Percentiles rank a stretch among this genome's conserved stretches.
Evolutionary conservation across 1,140 invertebrate genomes (phyloP).

Genomic region (Trichonephila clavata): DNA sequence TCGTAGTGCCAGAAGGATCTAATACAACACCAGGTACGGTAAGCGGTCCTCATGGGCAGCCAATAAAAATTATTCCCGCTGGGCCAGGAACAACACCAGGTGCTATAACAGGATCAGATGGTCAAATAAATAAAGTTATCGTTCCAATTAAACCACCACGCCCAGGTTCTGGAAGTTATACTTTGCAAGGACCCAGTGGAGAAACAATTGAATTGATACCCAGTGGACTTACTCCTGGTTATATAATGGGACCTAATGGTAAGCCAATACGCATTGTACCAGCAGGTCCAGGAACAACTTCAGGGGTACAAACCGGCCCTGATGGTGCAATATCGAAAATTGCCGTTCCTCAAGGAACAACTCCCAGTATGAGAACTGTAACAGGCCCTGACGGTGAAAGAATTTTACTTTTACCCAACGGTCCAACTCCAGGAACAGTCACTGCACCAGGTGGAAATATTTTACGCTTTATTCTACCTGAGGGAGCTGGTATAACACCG

Average conservation of each 20-base stretch:
- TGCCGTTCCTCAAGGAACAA: neutral
- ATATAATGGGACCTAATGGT: neutral
- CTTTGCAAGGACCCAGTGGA: neutral
- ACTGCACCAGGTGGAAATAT: constrained; percentile 36
- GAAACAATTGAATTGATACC: constrained; percentile 31
- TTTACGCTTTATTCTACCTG: neutral
- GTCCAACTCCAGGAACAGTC: constrained; percentile 20
- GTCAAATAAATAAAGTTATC: neutral
- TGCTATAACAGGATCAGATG: constrained; percentile 28
- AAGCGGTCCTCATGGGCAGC: constrained; percentile 20
- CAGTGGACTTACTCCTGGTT: neutral
- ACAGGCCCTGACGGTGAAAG: neutral
- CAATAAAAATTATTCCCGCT: constrained; percentile 41
- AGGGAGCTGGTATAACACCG: constrained; percentile 27
- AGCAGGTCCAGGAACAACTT: constrained; percentile 30
- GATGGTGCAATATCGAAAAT: neutral
- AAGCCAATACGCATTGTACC: constrained; percentile 18
- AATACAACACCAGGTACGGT: constrained; percentile 35
- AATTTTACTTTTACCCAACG: neutral
- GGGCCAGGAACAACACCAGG: constrained; percentile 51
- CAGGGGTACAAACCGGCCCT: neutral
- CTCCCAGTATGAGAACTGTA: neutral
- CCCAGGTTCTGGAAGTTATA: neutral
- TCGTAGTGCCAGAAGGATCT: constrained; percentile 21
- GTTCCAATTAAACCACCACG: neutral